A percentile compares a stretch with the other conserved stretches of the same genome.
Evolutionary conservation across 2,888 invertebrate genomes (phyloP).

Genomic region (Pyrochroa serraticornis): DNA sequence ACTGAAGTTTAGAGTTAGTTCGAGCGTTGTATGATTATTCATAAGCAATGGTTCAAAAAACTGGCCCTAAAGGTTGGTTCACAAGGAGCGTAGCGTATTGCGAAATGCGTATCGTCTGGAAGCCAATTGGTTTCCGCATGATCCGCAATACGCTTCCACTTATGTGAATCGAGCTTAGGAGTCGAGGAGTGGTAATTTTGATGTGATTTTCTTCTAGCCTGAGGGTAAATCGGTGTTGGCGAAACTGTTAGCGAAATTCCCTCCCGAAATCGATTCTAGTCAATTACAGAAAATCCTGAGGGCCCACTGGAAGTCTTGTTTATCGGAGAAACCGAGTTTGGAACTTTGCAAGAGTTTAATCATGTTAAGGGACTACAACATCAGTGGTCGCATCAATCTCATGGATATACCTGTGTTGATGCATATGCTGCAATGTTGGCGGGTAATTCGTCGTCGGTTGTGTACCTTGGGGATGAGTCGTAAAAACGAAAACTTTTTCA

Average conservation of each 20-base stretch:
- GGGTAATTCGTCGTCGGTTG: constrained; percentile 54
- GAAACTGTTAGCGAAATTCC: constrained; percentile 63
- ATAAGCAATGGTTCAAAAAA: no score
- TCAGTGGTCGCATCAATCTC: constrained; percentile 67
- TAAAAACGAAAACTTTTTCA: constrained; percentile 45
- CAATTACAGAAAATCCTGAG: constrained; percentile 66
- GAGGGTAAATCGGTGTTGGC: constrained; percentile 61
- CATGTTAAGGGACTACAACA: constrained; percentile 70
- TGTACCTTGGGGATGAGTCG: background rate
- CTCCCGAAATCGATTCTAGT: constrained; percentile 67
- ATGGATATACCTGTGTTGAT: constrained; percentile 68
- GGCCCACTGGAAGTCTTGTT: constrained; percentile 64
- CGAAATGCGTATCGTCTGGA: no score
- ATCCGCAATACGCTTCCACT: no score
- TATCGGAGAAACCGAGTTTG: constrained; percentile 66
- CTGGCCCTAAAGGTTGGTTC: no score
- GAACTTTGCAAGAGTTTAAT: constrained; percentile 72
- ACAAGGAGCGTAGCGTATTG: no score
- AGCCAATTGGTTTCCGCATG: no score
- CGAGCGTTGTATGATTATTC: no score
- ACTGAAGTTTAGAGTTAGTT: background rate
- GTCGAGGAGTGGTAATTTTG: no score
- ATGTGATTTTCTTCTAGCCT: constrained; percentile 54
- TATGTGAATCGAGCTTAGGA: no score
- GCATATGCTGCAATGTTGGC: constrained; percentile 70